These are phyloP conservation scores for Xestia c-nigrum DNA, from an alignment of 2,888 invertebrate genomes.

Conservation along the genomic window DNA sequence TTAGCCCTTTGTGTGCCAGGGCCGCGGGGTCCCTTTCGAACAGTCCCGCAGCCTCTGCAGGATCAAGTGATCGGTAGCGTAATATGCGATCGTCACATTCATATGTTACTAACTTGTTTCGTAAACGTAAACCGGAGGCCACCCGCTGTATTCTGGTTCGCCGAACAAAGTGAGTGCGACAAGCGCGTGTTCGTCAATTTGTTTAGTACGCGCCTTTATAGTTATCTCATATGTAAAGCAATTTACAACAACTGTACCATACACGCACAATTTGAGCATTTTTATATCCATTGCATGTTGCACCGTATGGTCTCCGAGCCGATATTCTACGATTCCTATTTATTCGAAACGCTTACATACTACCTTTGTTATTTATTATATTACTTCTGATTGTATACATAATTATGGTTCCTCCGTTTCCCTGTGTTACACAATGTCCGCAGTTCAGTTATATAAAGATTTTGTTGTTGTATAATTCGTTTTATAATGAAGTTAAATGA, in stretches of 20 bases:
- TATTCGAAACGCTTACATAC: constrained; percentile 30
- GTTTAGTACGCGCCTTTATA: neutral
- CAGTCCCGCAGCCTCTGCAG: too few species aligned
- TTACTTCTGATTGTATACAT: constrained; percentile 19
- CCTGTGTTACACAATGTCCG: constrained; percentile 2
- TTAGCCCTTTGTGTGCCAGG: too few species aligned
- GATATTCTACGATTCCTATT: constrained; percentile 14
- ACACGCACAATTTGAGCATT: constrained; percentile 39
- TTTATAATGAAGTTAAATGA: neutral
- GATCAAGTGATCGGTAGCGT: neutral
- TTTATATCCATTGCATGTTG: constrained; percentile 28
- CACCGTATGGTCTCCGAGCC: constrained; percentile 7
- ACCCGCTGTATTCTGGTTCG: neutral
- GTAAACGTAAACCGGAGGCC: neutral
- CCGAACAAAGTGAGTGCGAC: neutral
- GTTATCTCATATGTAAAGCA: neutral
- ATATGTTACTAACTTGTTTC: neutral
- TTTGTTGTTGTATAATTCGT: neutral
- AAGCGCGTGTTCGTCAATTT: neutral
- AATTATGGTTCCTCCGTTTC: constrained; percentile 22
- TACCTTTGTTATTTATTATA: constrained; percentile 48
- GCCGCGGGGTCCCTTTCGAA: too few species aligned
- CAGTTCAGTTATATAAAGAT: neutral
- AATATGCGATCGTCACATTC: neutral
- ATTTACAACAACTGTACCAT: neutral